Base-by-base conservation (phyloP, 1,140 invertebrate genomes). In the Pseudobourletiella spinata region DNA sequence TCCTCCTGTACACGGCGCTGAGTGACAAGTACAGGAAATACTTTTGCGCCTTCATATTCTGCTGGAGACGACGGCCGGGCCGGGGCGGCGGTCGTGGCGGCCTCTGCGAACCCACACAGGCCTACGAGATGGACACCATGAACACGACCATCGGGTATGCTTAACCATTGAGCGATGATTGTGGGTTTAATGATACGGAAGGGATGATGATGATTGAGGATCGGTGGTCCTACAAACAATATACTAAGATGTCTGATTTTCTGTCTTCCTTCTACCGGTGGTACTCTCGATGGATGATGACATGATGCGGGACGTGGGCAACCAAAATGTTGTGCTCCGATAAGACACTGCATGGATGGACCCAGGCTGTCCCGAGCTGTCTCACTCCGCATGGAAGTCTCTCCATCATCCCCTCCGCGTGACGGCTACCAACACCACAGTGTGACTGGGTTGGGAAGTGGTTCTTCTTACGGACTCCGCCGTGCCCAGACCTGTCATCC, bases 1-100 rank as follows among this genome's bases (percentile, higher is more conserved):
- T 89, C 74, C 76, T 89, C 51, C 75, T 89, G 32, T 89, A 89
- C 73, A 88, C 86, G 61, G 82, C 83, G 25, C 80, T 89, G 68
- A 86, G 85, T 65, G 83, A 85, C 71, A 85, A 85, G 68, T 89
- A 88, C 76, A 77, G 87, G 26, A 80, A 80, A 61, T 88, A 86
- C 3, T 83, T 89, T 63, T 75, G 82, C 43, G 72, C 87, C 2
- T 83, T 88, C 71, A 82, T 81, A 35, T 74, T 74, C n/a, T 79
- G 77, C 59, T 71, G 68, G 67, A 59, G 35, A 58, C 43, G 50
- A 20, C 11, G 29, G 20, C 24, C 20, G 18, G 29, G 42, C 15
- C 54, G 51, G 35, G 32, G 59, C 32, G n/a, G n/a, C n/a, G n/a
- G n/a, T n/a, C n/a, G n/a, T n/a, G 35, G 42, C 16, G 50, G 50